Percentiles rank a stretch among this genome's conserved stretches.
phyloP scores from a whole-genome alignment of 2,888 invertebrate species.

The Himalopsyche japonica region DNA sequence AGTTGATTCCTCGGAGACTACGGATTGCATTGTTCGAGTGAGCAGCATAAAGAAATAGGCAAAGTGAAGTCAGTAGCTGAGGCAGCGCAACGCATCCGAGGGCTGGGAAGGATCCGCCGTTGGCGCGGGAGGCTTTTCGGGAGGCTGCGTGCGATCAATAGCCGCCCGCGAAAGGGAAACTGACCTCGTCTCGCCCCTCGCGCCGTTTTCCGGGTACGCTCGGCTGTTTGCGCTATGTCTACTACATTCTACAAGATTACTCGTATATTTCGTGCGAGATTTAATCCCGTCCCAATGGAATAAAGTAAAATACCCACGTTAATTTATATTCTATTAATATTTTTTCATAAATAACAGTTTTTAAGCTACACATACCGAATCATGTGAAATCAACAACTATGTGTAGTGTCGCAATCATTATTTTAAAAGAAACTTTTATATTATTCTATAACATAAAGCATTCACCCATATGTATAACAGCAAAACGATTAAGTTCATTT shows the following conservation, averaged over 20 bases:
- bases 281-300: not conserved
- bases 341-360: too few species aligned
- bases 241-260: not conserved
- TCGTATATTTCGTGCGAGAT: not conserved
- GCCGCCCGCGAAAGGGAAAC: conserved; percentile 40
- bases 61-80: not conserved
- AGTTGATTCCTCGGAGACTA: not conserved
- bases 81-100: not conserved
- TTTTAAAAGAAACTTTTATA: too few species aligned
- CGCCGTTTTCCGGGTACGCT: not conserved
- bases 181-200: conserved; percentile 9
- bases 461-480: too few species aligned
- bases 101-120: conserved; percentile 8
- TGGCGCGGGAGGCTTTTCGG: conserved; percentile 43
- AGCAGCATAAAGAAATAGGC: not conserved
- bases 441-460: too few species aligned
- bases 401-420: too few species aligned
- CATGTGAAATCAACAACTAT: too few species aligned
- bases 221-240: not conserved
- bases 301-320: not conserved
- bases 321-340: too few species aligned
- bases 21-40: not conserved
- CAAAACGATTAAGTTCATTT: too few species aligned
- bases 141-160: conserved; percentile 56
- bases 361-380: too few species aligned